Percentiles rank a stretch among this genome's conserved stretches.
phyloP scores from a whole-genome alignment of 2,113 vertebrate species.

The Actenoides lindsayi region DNA sequence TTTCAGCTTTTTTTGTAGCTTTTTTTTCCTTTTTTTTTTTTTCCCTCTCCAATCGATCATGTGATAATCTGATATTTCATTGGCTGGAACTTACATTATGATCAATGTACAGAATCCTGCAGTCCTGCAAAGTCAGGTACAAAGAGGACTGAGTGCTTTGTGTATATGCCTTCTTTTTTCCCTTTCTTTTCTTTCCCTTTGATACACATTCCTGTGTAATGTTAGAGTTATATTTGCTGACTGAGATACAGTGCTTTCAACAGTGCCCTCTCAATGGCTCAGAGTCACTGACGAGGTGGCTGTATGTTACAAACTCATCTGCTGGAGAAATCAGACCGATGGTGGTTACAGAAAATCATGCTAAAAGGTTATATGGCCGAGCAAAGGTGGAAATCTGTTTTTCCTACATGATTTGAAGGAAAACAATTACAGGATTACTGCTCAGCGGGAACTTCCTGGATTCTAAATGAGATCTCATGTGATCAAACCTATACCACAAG shows the following conservation, averaged over 20 bases:
- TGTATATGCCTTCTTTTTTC: background rate
- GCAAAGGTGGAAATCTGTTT: background rate
- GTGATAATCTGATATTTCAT: background rate
- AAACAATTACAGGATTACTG: background rate
- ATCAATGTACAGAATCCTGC: background rate
- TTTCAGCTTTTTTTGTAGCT: too few species aligned
- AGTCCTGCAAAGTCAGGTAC: background rate
- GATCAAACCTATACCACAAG: background rate
- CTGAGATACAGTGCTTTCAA: background rate
- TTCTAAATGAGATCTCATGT: background rate
- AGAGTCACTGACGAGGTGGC: too few species aligned
- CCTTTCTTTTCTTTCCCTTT: background rate
- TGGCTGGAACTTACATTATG: background rate
- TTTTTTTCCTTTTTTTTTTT: background rate
- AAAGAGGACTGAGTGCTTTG: background rate
- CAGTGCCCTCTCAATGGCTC: background rate
- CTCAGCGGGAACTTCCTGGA: background rate
- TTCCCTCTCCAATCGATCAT: background rate
- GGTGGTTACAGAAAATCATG: background rate
- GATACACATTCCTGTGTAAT: background rate
- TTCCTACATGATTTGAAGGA: background rate
- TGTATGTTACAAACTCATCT: background rate
- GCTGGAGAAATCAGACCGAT: background rate
- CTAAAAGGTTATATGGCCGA: background rate
- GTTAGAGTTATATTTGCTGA: background rate